Conservation (phyloP, 1,140 invertebrate genomes). For the Drosophila simulans region DNA sequence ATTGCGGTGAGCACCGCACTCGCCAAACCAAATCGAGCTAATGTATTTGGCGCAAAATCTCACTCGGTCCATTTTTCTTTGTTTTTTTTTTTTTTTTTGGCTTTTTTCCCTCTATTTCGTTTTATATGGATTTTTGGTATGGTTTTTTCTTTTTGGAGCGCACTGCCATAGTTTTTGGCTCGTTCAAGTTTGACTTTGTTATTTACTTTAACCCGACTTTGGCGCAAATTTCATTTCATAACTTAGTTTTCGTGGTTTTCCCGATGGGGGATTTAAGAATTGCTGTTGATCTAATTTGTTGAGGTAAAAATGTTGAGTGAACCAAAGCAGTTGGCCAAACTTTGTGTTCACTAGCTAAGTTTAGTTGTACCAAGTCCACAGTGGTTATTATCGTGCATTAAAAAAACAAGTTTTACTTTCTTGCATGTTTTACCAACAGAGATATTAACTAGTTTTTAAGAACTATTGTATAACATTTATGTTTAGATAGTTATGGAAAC, state of each 20-base stretch:
- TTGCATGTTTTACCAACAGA: neutral
- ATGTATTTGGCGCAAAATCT: constrained; percentile 66
- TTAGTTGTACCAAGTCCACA: neutral
- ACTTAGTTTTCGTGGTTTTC: constrained; percentile 52
- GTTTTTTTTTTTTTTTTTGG: neutral
- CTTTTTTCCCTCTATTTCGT: constrained; percentile 18
- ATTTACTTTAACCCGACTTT: constrained; percentile 53
- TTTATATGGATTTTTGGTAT: constrained; percentile 30
- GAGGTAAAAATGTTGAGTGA: constrained; percentile 27
- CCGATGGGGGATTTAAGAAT: constrained; percentile 36
- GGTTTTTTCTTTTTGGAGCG: neutral
- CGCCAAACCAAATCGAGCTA: constrained; percentile 70
- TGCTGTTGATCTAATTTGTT: constrained; percentile 35
- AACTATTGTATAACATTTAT: neutral
- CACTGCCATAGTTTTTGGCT: constrained; percentile 26
- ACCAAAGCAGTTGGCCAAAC: constrained; percentile 25
- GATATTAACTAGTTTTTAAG: neutral
- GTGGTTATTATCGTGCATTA: constrained; percentile 4
- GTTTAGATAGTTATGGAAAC: neutral
- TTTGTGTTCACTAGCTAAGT: constrained; percentile 11
- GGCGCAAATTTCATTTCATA: constrained; percentile 72
- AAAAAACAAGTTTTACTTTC: neutral
- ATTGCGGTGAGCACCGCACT: constrained; percentile 65
- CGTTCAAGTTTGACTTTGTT: constrained; percentile 38
- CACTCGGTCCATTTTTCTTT: constrained; percentile 33